Evolutionary conservation across 2,888 invertebrate genomes (phyloP).

Genomic region (Hemistola chrysoprasaria): DNA sequence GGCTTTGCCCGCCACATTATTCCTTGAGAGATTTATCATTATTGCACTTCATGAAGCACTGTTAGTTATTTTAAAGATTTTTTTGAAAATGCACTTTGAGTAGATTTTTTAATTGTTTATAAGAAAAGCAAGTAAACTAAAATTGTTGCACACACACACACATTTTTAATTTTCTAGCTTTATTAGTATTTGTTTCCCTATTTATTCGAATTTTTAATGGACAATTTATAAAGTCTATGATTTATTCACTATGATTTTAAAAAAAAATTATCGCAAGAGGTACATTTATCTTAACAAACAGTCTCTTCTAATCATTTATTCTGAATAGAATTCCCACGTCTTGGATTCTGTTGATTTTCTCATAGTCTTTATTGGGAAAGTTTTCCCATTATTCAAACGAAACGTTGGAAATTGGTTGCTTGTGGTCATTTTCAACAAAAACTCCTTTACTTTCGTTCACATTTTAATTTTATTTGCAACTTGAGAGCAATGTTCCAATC

Average conservation of each 20-base stretch:
- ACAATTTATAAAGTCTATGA: no score
- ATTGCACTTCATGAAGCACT: neutral
- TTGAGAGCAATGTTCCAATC: neutral
- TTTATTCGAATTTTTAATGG: no score
- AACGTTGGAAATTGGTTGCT: slow-evolving; percentile 44
- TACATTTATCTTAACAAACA: slow-evolving; percentile 4
- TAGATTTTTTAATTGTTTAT: no score
- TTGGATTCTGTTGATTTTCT: slow-evolving; percentile 42
- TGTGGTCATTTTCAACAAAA: slow-evolving; percentile 36
- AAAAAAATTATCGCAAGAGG: slow-evolving; percentile 2
- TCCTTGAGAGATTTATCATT: slow-evolving; percentile 1
- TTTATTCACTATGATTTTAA: no score
- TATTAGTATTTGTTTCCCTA: no score
- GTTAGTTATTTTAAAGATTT: no score
- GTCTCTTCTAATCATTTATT: slow-evolving; percentile 14
- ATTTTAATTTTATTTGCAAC: slow-evolving; percentile 14
- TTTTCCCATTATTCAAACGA: slow-evolving; percentile 57
- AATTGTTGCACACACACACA: no score
- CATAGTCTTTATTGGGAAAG: slow-evolving; percentile 47
- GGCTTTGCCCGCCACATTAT: slow-evolving; percentile 1
- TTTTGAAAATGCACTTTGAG: no score
- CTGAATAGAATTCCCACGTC: slow-evolving; percentile 18
- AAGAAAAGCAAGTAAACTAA: no score
- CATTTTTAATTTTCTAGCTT: no score
- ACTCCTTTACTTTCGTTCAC: slow-evolving; percentile 13